These are phyloP conservation scores for Bucco capensis DNA, from an alignment of 2,113 vertebrate species.

Conservation along the genomic window DNA sequence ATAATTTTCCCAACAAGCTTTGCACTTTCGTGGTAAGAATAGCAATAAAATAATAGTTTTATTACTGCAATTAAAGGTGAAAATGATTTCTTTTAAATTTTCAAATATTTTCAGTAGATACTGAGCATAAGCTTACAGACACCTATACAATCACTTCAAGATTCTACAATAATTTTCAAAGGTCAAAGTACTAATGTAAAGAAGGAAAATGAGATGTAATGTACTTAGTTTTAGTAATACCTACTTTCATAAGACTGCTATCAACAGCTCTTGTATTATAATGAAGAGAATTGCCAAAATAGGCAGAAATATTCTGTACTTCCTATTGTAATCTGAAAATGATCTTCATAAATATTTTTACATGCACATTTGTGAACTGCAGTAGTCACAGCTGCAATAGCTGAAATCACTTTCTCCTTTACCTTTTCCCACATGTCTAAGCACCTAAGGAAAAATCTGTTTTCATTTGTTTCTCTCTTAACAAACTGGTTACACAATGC, in stretches of 20 bases:
- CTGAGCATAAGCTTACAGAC: constrained; percentile 9
- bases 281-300: neutral
- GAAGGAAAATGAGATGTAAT: neutral
- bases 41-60: constrained; percentile 25
- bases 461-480: constrained; percentile 8
- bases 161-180: neutral
- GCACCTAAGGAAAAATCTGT: neutral
- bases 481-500: neutral
- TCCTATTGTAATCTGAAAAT: neutral
- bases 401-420: neutral
- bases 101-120: neutral
- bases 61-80: constrained; percentile 21
- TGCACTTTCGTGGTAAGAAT: constrained; percentile 2
- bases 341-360: neutral
- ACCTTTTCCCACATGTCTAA: neutral
- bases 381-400: neutral
- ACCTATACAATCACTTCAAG: neutral
- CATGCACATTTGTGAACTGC: neutral
- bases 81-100: neutral
- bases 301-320: neutral
- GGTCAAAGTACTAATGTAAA: neutral
- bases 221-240: neutral
- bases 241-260: neutral
- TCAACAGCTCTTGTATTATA: neutral
- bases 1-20: constrained; percentile 47